phyloP scores from a whole-genome alignment of 2,888 invertebrate species.

The Prosopocoilus inquinatus region DNA sequence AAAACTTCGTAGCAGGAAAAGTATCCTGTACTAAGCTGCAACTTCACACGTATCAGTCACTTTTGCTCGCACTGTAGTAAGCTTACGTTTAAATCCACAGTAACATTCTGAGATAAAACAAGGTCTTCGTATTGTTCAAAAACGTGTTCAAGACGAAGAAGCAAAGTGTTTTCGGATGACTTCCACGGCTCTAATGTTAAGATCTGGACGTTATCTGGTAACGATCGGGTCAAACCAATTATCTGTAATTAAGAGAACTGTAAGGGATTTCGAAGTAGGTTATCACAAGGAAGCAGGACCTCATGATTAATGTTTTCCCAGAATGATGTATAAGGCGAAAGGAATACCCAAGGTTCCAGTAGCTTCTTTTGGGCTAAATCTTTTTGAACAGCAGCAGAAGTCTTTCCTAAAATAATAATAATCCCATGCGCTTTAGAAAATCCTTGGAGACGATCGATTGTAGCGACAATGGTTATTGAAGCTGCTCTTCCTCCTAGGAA shows the following conservation, averaged over 20 bases:
- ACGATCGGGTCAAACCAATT: constrained; percentile 50
- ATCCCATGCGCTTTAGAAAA: no score
- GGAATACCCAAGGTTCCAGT: constrained; percentile 59
- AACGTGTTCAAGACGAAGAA: constrained; percentile 75
- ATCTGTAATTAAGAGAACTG: constrained; percentile 44
- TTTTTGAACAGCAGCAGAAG: constrained; percentile 47
- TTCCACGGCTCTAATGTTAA: constrained; percentile 77
- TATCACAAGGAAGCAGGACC: constrained; percentile 41
- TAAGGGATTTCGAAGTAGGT: constrained; percentile 9
- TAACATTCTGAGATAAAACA: constrained; percentile 52
- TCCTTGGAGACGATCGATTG: no score
- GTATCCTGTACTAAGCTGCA: no score
- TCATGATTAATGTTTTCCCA: constrained; percentile 12
- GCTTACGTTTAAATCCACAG: constrained; percentile 55
- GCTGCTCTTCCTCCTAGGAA: no score
- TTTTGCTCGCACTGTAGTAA: no score
- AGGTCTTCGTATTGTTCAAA: constrained; percentile 62
- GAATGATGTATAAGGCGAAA: constrained; percentile 42
- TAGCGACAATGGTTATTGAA: no score
- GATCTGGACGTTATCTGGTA: constrained; percentile 70
- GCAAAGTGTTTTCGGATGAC: constrained; percentile 48
- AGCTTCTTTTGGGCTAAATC: constrained; percentile 54
- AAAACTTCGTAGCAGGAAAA: no score
- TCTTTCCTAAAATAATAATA: constrained; percentile 20
- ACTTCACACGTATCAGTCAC: not conserved